phyloP scores from a whole-genome alignment of 2,113 vertebrate genomes.

The Ardeotis arabs region DNA sequence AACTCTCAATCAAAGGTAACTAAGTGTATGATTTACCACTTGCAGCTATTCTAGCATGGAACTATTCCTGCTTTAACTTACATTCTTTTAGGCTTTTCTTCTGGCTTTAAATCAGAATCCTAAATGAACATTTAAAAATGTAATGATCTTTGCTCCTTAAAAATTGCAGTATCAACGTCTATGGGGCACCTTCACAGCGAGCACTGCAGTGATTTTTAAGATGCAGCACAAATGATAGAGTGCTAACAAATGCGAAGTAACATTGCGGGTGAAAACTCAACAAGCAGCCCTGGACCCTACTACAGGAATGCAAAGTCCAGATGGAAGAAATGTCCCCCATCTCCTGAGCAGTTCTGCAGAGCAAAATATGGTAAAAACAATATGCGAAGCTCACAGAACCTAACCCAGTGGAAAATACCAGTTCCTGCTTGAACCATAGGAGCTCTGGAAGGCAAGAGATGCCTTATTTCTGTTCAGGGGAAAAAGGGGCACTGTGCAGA shows the following conservation, averaged over 20 bases:
- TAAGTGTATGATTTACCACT: constrained; percentile 55
- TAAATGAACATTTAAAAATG: constrained; percentile 57
- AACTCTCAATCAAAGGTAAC: constrained; percentile 52
- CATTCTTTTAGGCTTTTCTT: constrained; percentile 1
- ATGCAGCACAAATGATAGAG: constrained; percentile 52
- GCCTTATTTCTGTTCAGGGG: constrained; percentile 64
- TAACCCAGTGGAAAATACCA: constrained; percentile 64
- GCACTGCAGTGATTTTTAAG: constrained; percentile 66
- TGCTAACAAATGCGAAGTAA: constrained; percentile 22
- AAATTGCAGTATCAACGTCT: constrained; percentile 65
- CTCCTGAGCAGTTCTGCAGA: constrained; percentile 23
- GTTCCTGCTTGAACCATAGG: constrained; percentile 31
- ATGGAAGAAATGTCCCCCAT: background rate
- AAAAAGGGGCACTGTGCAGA: constrained; percentile 64
- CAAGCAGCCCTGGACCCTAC: background rate
- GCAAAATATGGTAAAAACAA: constrained; percentile 42
- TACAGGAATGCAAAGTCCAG: background rate
- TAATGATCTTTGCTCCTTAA: constrained; percentile 63
- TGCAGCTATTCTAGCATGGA: constrained; percentile 31
- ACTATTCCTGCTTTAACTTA: constrained; percentile 23
- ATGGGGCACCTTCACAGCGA: constrained; percentile 55
- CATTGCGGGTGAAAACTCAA: constrained; percentile 42
- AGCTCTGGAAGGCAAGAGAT: constrained; percentile 20
- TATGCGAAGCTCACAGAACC: constrained; percentile 16
- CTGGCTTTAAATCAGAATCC: constrained; percentile 63